Base-by-base conservation (phyloP, 2,797 vertebrate genomes). In the Macroramphosus scolopax region DNA sequence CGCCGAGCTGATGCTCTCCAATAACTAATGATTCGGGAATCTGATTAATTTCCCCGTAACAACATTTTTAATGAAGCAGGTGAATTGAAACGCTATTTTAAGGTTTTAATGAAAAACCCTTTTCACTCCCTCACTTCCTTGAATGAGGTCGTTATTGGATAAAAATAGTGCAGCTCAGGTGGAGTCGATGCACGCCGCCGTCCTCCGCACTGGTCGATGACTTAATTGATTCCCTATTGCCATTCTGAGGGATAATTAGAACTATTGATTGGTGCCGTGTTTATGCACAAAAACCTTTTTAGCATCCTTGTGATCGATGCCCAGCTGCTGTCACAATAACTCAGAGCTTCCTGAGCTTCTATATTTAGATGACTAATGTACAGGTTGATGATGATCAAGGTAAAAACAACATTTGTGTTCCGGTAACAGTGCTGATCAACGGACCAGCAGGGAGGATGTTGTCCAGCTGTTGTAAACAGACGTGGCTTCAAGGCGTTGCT, bases 41-140 rank as follows among this genome's bases (percentile, higher is more conserved):
- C 45, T 63, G 72, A 69, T 72, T 39, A 71, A 65, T 75, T 60
- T 68, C 65, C 45, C 42, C 34, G 62, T 50, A 39, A 73, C 59
- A 63, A 70, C 56, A 53, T 46, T 65, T 65, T 67, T 71, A 71
- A 78, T 75, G 47, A 69, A 67, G 45, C 31, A 60, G 31, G 41
- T 56, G 51, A 68, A 69, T 36, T 61, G 43, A 69, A 75, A 58
- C 48, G 60, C 75, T 77, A 73, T 80, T 80, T 83, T 25, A 34
- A 61, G 67, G 30, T 59, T n/a, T 50, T 62, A 64, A 68, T 63
- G 58, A 51, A 80, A 74, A 16, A 51, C 59, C 35, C 38, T 55
- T 72, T 67, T n/a, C n/a, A n/a, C n/a, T n/a, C 63, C 57, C 9
- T 46, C 29, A 40, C 40, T 40, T 51, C 31, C 31, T 53, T 20